These are phyloP conservation scores for Bimastos eiseni DNA, from an alignment of 2,888 invertebrate genomes.

Conservation along the genomic window DNA sequence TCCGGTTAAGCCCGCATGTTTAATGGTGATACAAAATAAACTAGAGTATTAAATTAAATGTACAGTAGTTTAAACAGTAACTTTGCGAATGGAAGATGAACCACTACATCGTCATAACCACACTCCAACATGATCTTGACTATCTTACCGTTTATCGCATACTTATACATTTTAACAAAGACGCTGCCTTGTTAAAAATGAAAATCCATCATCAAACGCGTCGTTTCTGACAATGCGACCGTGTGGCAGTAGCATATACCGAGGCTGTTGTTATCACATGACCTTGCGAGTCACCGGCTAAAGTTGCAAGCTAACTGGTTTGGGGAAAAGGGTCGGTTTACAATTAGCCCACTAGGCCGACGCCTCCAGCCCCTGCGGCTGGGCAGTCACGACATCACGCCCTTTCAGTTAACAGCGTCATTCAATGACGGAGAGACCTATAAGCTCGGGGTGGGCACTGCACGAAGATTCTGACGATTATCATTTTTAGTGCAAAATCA, in stretches of 20 bases:
- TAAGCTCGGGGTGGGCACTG: neutral
- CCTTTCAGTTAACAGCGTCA: neutral
- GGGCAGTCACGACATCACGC: slow-evolving; percentile 6
- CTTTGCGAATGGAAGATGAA: neutral
- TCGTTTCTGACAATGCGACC: neutral
- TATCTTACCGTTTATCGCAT: neutral
- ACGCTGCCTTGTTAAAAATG: neutral
- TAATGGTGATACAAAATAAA: neutral
- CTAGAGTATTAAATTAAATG: neutral
- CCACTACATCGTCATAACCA: neutral
- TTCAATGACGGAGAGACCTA: neutral
- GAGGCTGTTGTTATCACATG: neutral
- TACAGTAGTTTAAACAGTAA: neutral
- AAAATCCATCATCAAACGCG: neutral
- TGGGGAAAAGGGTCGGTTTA: neutral
- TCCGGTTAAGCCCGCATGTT: neutral
- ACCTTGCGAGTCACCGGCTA: neutral
- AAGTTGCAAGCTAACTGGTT: neutral
- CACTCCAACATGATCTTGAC: neutral
- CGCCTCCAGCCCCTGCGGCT: neutral
- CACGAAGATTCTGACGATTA: neutral
- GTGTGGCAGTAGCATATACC: neutral
- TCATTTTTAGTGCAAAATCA: neutral
- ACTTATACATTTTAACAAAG: neutral
- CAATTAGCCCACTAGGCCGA: neutral